Evolutionary conservation across 2,797 vertebrate genomes (phyloP).

Genomic region (Arrhamphus sclerolepis): DNA sequence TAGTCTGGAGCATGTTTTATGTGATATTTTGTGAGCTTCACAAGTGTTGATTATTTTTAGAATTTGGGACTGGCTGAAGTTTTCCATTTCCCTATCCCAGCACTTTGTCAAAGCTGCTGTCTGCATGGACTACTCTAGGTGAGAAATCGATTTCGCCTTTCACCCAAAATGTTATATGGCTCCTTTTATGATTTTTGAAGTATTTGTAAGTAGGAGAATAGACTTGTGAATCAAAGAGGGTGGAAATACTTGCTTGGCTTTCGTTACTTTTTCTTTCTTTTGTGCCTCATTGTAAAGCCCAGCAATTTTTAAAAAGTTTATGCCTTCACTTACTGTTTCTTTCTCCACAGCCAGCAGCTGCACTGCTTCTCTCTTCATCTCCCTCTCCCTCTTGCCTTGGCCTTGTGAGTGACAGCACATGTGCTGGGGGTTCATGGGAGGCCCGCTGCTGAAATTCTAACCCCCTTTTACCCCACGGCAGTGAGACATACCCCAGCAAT

Average conservation of each 20-base stretch:
- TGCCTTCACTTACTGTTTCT: slow-evolving; percentile 40
- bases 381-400: slow-evolving; percentile 33
- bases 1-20: no score
- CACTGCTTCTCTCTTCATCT: slow-evolving; percentile 57
- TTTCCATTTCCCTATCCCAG: not conserved
- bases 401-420: slow-evolving; percentile 80
- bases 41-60: slow-evolving; percentile 10
- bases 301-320: slow-evolving; percentile 27
- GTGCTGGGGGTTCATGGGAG: slow-evolving; percentile 76
- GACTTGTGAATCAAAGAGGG: slow-evolving; percentile 6
- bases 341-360: slow-evolving; percentile 76
- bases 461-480: slow-evolving; percentile 64
- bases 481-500: slow-evolving; percentile 71
- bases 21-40: no score
- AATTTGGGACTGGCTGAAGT: not conserved
- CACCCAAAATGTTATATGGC: not conserved
- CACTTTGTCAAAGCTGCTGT: not conserved
- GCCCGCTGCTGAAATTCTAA: slow-evolving; percentile 75
- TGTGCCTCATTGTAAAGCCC: slow-evolving; percentile 3
- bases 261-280: not conserved
- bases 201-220: slow-evolving; percentile 1
- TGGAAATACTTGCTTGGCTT: not conserved
- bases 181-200: not conserved
- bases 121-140: not conserved
- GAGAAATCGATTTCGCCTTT: not conserved